These are phyloP conservation scores for Campoletis sonorensis DNA, from an alignment of 1,140 invertebrate genomes.

Conservation along the genomic window DNA sequence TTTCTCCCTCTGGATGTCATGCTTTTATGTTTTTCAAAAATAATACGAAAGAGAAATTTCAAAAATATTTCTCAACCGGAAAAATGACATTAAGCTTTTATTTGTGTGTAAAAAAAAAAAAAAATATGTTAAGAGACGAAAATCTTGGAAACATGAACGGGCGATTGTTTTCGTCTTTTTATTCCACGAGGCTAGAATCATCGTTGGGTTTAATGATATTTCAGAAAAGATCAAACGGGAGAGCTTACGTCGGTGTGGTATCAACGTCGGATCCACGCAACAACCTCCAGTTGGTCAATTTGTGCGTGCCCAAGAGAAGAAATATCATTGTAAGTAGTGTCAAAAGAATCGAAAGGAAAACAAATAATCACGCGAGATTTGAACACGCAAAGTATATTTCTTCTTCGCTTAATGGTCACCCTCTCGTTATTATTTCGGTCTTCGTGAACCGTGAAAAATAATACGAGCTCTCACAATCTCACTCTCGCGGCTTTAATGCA, in stretches of 20 bases:
- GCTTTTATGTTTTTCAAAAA: neutral
- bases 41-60: neutral
- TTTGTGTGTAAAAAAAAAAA: neutral
- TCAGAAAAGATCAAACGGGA: constrained; percentile 70
- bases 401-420: constrained; percentile 12
- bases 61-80: neutral
- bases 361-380: neutral
- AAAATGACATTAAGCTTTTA: neutral
- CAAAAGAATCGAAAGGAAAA: neutral
- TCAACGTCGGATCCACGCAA: constrained; percentile 66
- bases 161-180: constrained; percentile 45
- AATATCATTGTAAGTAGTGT: constrained; percentile 68
- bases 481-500: neutral
- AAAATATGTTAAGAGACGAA: too few species aligned
- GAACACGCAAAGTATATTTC: neutral
- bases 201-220: constrained; percentile 64
- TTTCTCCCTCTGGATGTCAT: neutral
- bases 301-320: constrained; percentile 68
- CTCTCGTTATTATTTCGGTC: neutral
- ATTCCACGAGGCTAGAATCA: constrained; percentile 52
- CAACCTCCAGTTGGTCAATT: constrained; percentile 71
- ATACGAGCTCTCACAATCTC: neutral
- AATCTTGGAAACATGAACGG: neutral
- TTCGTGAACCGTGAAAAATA: neutral
- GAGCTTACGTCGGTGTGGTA: constrained; percentile 57